Percentiles rank a stretch among this genome's conserved stretches.
Conservation (phyloP, 2,888 invertebrate species). For the Volucella bombylans region DNA sequence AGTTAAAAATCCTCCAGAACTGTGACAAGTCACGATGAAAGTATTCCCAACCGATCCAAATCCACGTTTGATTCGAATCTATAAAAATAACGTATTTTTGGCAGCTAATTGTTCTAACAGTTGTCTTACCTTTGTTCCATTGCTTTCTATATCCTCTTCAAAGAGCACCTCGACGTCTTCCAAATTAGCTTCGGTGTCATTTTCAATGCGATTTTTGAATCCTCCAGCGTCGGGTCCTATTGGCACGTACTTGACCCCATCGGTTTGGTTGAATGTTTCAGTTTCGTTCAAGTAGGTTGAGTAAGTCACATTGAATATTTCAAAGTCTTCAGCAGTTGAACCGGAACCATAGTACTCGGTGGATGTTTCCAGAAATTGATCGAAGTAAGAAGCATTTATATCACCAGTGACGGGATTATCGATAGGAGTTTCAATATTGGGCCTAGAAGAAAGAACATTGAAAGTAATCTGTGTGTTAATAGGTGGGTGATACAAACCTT, state of each 20-base stretch:
- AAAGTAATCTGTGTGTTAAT: neutral
- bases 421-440: conserved; percentile 46
- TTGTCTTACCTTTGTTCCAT: conserved; percentile 51
- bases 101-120: neutral
- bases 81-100: neutral
- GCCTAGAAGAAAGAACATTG: conserved; percentile 14
- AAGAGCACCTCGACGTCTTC: conserved; percentile 84
- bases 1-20: conserved; percentile 89
- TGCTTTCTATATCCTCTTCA: conserved; percentile 61
- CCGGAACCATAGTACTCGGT: conserved; percentile 60
- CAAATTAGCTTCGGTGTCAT: conserved; percentile 80
- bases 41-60: conserved; percentile 76
- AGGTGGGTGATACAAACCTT: conserved; percentile 24
- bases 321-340: conserved; percentile 32
- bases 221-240: conserved; percentile 70
- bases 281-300: conserved; percentile 67
- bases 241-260: conserved; percentile 44
- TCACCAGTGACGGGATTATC: conserved; percentile 49
- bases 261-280: conserved; percentile 72
- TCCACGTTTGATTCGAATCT: conserved; percentile 71
- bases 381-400: conserved; percentile 82
- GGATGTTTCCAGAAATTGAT: conserved; percentile 84
- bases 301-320: conserved; percentile 49
- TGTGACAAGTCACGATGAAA: conserved; percentile 85
- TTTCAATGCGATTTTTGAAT: conserved; percentile 75